Evolutionary conservation across 2,888 invertebrate species (phyloP), one percentile per base, ranked within the genome.

Genomic region (Ectemnius cavifrons): DNA sequence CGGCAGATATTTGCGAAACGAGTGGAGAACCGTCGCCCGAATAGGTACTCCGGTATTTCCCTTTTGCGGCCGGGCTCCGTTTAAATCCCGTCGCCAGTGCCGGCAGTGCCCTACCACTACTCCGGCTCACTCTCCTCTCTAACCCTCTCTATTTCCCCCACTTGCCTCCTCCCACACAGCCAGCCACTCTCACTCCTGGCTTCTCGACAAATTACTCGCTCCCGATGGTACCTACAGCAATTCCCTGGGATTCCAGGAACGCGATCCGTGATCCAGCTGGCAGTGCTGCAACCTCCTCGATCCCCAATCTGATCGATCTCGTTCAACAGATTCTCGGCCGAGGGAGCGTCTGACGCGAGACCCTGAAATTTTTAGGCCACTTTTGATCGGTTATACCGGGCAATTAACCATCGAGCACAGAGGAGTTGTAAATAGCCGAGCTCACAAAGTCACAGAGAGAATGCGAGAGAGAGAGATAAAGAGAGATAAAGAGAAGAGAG

Each of bases 121-220:
- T 37, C 37, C 37, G 5, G 8, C 37, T 37, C 37, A 1, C 11
- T 11, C 37, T 37, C 37, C 37, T 37, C 23, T 23, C 23, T 23
- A 23, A 2, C 23, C 23, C 23, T 23, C 23, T 23, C 23, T 23
- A 23, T 23, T 37, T 6, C 2, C 37, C 11, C 37, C 37, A 1
- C 8, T 11, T 6, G 8, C 37, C 8, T 37, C 37, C 37, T 11
- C 23, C 23, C 3, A 23, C 23, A 23, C 23, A 23, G 23, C 3
- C 23, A 23, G 23, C 3, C 23, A 0, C 23, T 23, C 37, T 37
- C 37, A 37, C 52, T 14, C 5, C 80, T 72, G 77, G 77, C 79
- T 78, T 73, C 78, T 75, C 82, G 84, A 84, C 84, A 84, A 84
- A 84, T 84, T 84, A 79, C 82, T 81, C 81, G 76, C 79, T 73